Percentiles rank a stretch among this genome's conserved stretches.
Conservation (phyloP, 1,140 invertebrate genomes). For the Ericerus pela region DNA sequence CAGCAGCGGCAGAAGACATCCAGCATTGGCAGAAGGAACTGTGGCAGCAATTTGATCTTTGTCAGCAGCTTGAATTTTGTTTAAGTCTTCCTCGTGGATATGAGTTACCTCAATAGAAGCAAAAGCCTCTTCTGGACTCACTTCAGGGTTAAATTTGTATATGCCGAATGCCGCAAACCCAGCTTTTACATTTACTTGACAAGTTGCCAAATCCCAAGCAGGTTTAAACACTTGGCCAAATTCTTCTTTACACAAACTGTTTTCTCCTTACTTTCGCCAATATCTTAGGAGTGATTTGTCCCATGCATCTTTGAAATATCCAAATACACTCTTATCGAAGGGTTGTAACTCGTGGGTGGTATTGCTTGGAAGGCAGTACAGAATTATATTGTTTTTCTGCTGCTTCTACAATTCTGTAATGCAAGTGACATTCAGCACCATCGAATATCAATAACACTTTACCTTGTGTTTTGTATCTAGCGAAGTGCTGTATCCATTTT, state of each 20-base stretch:
- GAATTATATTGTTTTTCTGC: slow-evolving; percentile 6
- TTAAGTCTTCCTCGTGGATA: too few species aligned
- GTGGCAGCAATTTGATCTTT: too few species aligned
- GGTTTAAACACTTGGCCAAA: slow-evolving; percentile 14
- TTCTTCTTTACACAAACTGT: not conserved
- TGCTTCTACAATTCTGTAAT: not conserved
- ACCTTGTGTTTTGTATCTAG: not conserved
- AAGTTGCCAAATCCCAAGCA: slow-evolving; percentile 8
- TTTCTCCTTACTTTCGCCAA: not conserved
- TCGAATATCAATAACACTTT: not conserved
- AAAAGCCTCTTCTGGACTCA: slow-evolving; percentile 1
- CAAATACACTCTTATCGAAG: slow-evolving; percentile 11
- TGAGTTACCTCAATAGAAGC: not conserved
- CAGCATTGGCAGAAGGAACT: too few species aligned
- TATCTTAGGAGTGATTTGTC: not conserved
- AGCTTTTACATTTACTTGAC: not conserved
- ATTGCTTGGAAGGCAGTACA: slow-evolving; percentile 13
- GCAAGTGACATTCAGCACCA: slow-evolving; percentile 11
- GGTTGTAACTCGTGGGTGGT: slow-evolving; percentile 14
- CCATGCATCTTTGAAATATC: slow-evolving; percentile 5
- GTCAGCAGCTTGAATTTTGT: too few species aligned
- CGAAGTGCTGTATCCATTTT: too few species aligned
- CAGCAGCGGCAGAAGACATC: too few species aligned
- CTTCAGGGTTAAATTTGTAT: not conserved
- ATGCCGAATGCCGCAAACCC: slow-evolving; percentile 6